These are phyloP conservation scores for Chironex yamaguchii DNA, from an alignment of 30 jellyfish, hydroid and myxozoan species.

Conservation along the genomic window DNA sequence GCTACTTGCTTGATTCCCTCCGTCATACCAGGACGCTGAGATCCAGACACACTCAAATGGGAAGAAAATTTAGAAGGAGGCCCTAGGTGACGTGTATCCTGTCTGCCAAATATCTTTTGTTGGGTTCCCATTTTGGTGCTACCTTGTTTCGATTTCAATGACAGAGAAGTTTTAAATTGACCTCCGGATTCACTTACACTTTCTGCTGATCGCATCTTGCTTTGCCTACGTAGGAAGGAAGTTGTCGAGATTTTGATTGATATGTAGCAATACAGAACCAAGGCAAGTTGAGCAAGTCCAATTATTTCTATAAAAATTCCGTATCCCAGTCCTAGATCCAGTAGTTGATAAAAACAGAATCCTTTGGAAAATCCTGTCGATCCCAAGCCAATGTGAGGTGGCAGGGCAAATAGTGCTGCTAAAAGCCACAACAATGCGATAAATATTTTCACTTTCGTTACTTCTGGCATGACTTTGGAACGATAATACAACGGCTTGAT, in stretches of 20 bases:
- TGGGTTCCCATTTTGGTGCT: not conserved
- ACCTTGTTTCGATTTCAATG: not conserved
- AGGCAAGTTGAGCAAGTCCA: slow-evolving; percentile 63
- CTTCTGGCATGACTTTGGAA: slow-evolving; percentile 68
- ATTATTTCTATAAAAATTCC: slow-evolving; percentile 60
- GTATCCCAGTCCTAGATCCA: slow-evolving; percentile 49
- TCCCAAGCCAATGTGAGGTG: slow-evolving; percentile 56
- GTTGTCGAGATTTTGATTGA: slow-evolving; percentile 65
- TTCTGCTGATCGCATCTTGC: slow-evolving; percentile 36
- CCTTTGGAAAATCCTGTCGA: slow-evolving; percentile 3
- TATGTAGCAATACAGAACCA: slow-evolving; percentile 67
- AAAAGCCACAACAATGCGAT: slow-evolving; percentile 53
- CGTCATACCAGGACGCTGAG: not conserved
- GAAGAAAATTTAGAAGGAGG: not conserved
- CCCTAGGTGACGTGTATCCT: not conserved
- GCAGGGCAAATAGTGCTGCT: slow-evolving; percentile 55
- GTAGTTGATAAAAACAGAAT: slow-evolving; percentile 65
- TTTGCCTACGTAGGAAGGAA: slow-evolving; percentile 62
- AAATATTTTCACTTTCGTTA: slow-evolving; percentile 45
- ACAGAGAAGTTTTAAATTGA: not conserved
- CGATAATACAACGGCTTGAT: slow-evolving; percentile 73
- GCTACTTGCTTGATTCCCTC: slow-evolving; percentile 80
- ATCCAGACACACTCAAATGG: not conserved
- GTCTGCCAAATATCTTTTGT: not conserved
- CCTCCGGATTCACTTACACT: not conserved